These are phyloP conservation scores for Sciurus carolinensis DNA, from an alignment of 2,797 vertebrate genomes.

Conservation along the genomic window DNA sequence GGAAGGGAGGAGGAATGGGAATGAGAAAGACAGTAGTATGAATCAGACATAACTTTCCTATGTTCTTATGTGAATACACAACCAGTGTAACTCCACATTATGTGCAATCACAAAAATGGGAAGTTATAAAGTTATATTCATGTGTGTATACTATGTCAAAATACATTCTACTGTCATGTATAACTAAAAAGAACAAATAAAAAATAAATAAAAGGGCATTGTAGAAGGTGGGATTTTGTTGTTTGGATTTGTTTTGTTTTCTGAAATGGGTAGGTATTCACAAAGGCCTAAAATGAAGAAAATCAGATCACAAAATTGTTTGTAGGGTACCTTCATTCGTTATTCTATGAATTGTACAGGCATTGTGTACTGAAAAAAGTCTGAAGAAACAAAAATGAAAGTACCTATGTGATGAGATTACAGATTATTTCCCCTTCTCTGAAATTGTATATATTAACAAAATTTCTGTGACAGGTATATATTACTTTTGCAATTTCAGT, in stretches of 20 bases:
- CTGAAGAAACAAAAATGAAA: not conserved
- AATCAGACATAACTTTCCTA: too few relatives aligned
- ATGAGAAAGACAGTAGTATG: too few relatives aligned
- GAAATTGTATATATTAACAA: not conserved
- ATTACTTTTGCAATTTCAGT: slow-evolving; percentile 2
- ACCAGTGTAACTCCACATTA: too few relatives aligned
- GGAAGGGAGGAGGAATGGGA: too few relatives aligned
- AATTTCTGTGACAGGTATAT: not conserved
- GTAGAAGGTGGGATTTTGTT: not conserved
- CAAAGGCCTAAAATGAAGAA: not conserved
- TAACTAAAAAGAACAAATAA: too few relatives aligned
- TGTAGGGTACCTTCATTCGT: not conserved
- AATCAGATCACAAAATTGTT: not conserved
- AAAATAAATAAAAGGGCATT: not conserved
- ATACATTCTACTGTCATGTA: too few relatives aligned
- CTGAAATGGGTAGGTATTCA: not conserved
- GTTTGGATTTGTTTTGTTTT: not conserved
- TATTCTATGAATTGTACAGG: not conserved
- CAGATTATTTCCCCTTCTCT: not conserved
- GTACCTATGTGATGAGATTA: not conserved
- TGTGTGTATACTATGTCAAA: too few relatives aligned
- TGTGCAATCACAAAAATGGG: too few relatives aligned
- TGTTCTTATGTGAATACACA: too few relatives aligned
- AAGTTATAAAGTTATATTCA: too few relatives aligned
- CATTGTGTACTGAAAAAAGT: not conserved